These are phyloP conservation scores for Riptortus pedestris DNA, from an alignment of 1,140 invertebrate species.

Conservation along the genomic window DNA sequence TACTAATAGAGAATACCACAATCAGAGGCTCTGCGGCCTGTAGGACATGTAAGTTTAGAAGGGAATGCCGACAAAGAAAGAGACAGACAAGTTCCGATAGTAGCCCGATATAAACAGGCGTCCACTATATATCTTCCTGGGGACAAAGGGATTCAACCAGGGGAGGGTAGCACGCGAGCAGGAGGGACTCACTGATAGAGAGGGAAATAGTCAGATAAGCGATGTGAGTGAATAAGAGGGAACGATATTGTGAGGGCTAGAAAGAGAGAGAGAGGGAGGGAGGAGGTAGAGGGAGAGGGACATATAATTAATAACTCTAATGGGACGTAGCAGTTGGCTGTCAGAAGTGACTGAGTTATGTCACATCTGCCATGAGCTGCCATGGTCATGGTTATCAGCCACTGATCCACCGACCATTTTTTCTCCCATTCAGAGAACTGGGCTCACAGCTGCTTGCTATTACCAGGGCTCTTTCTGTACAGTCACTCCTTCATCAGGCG, in stretches of 20 bases:
- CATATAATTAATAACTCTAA: slow-evolving; percentile 30
- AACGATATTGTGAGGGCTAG: neutral
- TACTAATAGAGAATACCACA: no score
- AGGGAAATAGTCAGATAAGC: slow-evolving; percentile 9
- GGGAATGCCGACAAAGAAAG: neutral
- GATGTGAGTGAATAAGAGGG: neutral
- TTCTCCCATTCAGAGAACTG: slow-evolving; percentile 5
- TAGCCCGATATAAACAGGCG: neutral
- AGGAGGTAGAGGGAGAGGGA: slow-evolving; percentile 9
- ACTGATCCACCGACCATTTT: slow-evolving; percentile 17
- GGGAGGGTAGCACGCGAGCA: neutral
- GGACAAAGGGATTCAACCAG: neutral
- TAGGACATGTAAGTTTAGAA: neutral
- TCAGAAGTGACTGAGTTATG: slow-evolving; percentile 29
- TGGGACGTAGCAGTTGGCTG: slow-evolving; percentile 27
- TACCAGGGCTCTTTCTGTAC: slow-evolving; percentile 2
- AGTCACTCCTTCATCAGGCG: neutral
- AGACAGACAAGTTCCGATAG: neutral
- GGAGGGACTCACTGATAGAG: neutral
- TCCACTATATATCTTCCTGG: neutral
- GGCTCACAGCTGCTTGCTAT: slow-evolving; percentile 5
- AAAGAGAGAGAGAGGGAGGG: slow-evolving; percentile 7
- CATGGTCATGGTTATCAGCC: neutral
- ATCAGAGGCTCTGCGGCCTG: no score
- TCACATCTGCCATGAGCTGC: slow-evolving; percentile 25